Percentiles rank a stretch among this genome's conserved stretches.
Evolutionary conservation across 2,113 vertebrate species (phyloP).

Genomic region (Electrona antarctica): DNA sequence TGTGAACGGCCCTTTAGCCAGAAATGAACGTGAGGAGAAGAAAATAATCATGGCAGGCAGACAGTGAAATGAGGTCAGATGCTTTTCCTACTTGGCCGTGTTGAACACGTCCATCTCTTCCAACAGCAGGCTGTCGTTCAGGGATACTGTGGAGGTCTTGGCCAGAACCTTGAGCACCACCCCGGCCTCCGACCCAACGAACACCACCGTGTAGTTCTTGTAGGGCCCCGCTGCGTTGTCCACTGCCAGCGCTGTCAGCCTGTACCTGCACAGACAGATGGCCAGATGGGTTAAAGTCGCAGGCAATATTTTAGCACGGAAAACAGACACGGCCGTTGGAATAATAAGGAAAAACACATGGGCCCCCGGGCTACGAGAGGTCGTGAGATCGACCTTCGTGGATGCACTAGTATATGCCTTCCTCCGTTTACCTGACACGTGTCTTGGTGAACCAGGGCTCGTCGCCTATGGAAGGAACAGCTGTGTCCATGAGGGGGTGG

Average conservation of each 20-base stretch:
- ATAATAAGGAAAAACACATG: neutral
- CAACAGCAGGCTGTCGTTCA: slow-evolving; percentile 93
- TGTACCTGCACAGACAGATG: slow-evolving; percentile 82
- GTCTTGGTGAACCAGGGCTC: slow-evolving; percentile 99
- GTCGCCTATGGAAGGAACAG: slow-evolving; percentile 89
- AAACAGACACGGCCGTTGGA: slow-evolving; percentile 20
- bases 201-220: slow-evolving; percentile 96
- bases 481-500: slow-evolving; percentile 95
- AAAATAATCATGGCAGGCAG: neutral
- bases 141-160: slow-evolving; percentile 85
- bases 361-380: neutral
- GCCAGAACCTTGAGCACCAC: slow-evolving; percentile 95
- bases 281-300: slow-evolving; percentile 26
- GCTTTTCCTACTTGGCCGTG: slow-evolving; percentile 89
- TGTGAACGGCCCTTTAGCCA: too few relatives aligned
- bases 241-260: slow-evolving; percentile 89
- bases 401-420: neutral
- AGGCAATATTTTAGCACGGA: slow-evolving; percentile 12
- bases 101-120: slow-evolving; percentile 98
- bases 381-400: neutral
- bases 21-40: neutral
- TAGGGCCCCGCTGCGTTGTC: slow-evolving; percentile 91
- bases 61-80: slow-evolving; percentile 27
- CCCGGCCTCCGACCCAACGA: slow-evolving; percentile 94
- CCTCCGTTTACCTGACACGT: slow-evolving; percentile 83